Base-by-base conservation (phyloP, 2,113 vertebrate genomes). In the Malurus elegans region DNA sequence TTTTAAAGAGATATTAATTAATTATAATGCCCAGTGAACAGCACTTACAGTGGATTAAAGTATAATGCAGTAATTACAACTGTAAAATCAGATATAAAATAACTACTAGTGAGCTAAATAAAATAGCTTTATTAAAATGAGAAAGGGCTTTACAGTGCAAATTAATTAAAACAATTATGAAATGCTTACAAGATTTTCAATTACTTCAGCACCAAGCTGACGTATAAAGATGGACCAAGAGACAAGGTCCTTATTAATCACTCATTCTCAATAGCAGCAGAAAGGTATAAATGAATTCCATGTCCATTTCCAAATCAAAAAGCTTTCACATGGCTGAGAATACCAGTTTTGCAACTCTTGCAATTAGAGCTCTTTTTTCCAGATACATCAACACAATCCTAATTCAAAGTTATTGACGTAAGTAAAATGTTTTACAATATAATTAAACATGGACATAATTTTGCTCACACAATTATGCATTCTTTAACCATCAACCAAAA, bases 91-190 rank as follows among this genome's bases (percentile, higher is more conserved):
- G 72, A 94, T 89, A 51, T 84, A 80, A 94, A 91, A 78, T 86
- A 80, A 70, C 36, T 70, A 78, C 60, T 66, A 65, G 29, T 70
- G 60, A 89, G 54, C 31, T 90, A 95, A 80, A 40, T 78, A 92
- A 91, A 60, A 84, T 51, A 34, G 29, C 42, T 89, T 96, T 80
- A n/a, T 91, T 92, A 86, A 73, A 92, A 88, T 69, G 58, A 90
- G 76, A 79, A 65, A 69, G 16, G 75, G 12, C 18, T 88, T 80
- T 89, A 72, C 12, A 38, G 60, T 10, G 60, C 60, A 70, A 87
- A 92, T 85, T 91, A 83, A 95, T 93, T 87, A 79, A 95, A 96
- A 67, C 51, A 66, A 87, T 89, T 96, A 85, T 23, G 5, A 73
- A 86, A 94, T 36, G 42, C 64, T 88, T 94, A 78, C 24, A 71